Base-by-base conservation (phyloP, 2,797 vertebrate genomes). In the Mus minutoides region DNA sequence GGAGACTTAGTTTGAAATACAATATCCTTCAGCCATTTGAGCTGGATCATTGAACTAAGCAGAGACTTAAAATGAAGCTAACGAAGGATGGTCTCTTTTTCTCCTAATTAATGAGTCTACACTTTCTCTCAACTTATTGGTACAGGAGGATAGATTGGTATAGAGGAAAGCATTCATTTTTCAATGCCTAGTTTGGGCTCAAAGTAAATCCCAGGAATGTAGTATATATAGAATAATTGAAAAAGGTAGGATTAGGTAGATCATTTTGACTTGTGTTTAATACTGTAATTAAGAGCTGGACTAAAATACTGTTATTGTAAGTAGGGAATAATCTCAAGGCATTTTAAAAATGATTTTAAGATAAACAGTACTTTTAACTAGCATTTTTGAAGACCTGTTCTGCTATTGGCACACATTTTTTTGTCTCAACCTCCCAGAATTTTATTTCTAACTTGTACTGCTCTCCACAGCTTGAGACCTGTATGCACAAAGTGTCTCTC, bases 131-230 rank as follows among this genome's bases (percentile, higher is more conserved):
- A 69, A 14, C 52, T 62, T 88, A 40, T 34, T 90, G 34, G n/a
- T 64, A 21, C 29, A 78, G 69, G 62, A 87, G 73, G 80, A 87
- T 93, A 95, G 94, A 67, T 96, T 94, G 76, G 19, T 29, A 19
- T n/a, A 54, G 37, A 62, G 40, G 71, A 95, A 54, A 95, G 43
- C 52, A 78, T 17, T 93, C 2, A 2, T 88, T 91, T 71, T 92
- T 96, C 84, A 88, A 29, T 93, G 85, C 84, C 76, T 93, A 85
- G 40, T 95, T 95, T 90, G 76, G 22, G 37, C 24, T 91, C 34
- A 67, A 29, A 86, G 37, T 87, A 79, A 94, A 84, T 94, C 2
- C 46, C 31, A 87, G 78, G 11, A 71, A 52, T 79, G 49, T 64
- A 87, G 90, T 43, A 6, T 62, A 49, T 78, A 79, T 31, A n/a